Conservation (phyloP, 2,888 invertebrate species). For the Drosophila borborema region DNA sequence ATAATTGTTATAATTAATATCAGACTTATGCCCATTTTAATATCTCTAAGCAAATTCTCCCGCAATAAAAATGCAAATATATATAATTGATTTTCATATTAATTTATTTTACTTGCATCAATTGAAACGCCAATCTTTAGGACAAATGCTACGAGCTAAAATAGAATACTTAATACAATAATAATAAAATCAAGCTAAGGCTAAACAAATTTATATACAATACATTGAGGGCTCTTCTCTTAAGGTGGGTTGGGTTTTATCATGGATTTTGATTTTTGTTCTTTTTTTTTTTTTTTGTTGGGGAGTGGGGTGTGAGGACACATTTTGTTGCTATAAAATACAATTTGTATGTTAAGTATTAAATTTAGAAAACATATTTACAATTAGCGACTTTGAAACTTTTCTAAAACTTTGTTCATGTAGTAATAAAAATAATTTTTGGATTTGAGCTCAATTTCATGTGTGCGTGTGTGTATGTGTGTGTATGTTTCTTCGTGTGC, state of each 20-base stretch:
- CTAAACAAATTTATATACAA: slow-evolving; percentile 68
- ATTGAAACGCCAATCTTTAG: slow-evolving; percentile 58
- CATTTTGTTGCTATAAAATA: slow-evolving; percentile 26
- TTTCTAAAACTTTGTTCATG: slow-evolving; percentile 19
- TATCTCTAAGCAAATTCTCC: background rate
- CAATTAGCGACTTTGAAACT: slow-evolving; percentile 45
- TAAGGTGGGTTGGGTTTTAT: slow-evolving; percentile 52
- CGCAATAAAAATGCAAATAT: slow-evolving; percentile 5
- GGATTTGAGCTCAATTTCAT: slow-evolving; percentile 71
- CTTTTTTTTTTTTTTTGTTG: slow-evolving; percentile 10
- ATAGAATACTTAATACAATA: slow-evolving; percentile 56
- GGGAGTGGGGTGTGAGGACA: background rate
- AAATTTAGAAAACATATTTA: slow-evolving; percentile 49
- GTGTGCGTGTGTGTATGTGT: slow-evolving; percentile 25
- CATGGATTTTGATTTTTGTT: slow-evolving; percentile 14
- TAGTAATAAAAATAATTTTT: slow-evolving; percentile 69
- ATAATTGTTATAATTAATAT: background rate
- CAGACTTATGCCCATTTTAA: background rate
- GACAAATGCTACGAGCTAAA: slow-evolving; percentile 50
- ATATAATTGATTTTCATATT: slow-evolving; percentile 35
- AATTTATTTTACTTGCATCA: slow-evolving; percentile 52
- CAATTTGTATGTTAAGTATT: slow-evolving; percentile 26
- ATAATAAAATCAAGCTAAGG: slow-evolving; percentile 55
- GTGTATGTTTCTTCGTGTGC: background rate
- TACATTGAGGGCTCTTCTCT: slow-evolving; percentile 39